These are phyloP conservation scores for Siphlonurus alternatus DNA, from an alignment of 2,888 invertebrate genomes.

Conservation along the genomic window DNA sequence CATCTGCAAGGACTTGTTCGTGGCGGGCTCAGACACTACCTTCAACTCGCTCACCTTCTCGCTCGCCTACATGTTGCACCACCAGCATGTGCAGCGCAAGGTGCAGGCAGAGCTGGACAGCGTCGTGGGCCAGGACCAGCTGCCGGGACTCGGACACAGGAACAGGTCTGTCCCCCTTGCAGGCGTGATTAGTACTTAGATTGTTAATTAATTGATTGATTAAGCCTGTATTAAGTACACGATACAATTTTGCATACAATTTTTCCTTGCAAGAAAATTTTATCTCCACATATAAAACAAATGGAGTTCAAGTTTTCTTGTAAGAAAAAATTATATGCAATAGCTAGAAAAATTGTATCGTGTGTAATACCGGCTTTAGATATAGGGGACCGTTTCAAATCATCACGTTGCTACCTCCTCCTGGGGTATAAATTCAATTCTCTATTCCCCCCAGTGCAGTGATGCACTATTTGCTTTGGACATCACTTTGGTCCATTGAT, in stretches of 20 bases:
- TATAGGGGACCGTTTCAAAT: not conserved
- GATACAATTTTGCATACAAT: too few species aligned
- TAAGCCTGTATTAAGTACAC: not conserved
- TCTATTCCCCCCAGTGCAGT: too few species aligned
- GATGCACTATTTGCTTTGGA: too few species aligned
- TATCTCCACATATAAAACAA: too few species aligned
- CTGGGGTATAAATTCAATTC: too few species aligned
- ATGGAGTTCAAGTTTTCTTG: too few species aligned
- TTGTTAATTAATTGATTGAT: not conserved
- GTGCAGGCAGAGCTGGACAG: constrained; percentile 15
- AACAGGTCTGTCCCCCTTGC: not conserved
- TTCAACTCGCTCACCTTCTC: constrained; percentile 15
- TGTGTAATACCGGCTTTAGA: too few species aligned
- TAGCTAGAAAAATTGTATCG: too few species aligned
- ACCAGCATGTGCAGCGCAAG: constrained; percentile 15
- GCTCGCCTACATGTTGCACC: constrained; percentile 14
- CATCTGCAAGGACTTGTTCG: constrained; percentile 15
- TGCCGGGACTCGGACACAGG: constrained; percentile 7
- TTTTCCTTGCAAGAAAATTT: too few species aligned
- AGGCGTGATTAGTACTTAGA: not conserved
- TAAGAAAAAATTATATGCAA: too few species aligned
- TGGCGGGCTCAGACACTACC: constrained; percentile 15
- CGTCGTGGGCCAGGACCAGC: constrained; percentile 10
- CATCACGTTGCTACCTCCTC: not conserved
- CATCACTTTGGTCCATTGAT: too few species aligned